Conservation (phyloP, 2,888 invertebrate species). For the Eledona agricola region DNA sequence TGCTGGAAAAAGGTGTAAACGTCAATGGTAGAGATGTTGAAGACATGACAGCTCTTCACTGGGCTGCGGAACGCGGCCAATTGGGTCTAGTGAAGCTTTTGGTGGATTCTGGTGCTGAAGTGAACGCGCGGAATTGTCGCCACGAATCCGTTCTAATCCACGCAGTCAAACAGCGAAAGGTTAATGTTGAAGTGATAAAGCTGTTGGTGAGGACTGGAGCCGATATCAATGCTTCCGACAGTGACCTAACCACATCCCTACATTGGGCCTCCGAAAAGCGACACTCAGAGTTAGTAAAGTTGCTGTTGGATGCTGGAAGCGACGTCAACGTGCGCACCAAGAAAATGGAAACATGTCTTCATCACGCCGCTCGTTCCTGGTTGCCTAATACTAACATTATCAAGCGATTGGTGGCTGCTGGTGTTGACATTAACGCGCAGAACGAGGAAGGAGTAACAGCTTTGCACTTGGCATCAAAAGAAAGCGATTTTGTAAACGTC, state of each 20-base stretch:
- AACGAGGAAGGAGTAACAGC: not conserved
- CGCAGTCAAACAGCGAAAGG: constrained; percentile 1
- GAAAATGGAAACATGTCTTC: not conserved
- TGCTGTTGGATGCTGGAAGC: not conserved
- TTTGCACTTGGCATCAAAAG: constrained; percentile 1
- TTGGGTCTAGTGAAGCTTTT: not conserved
- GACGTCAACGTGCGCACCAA: not conserved
- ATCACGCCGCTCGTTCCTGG: not conserved
- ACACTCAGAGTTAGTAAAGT: constrained; percentile 4
- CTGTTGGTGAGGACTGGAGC: not conserved
- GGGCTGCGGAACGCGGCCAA: not conserved
- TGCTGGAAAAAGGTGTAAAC: not conserved
- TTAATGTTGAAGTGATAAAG: not conserved
- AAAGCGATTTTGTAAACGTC: constrained; percentile 1
- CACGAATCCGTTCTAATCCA: constrained; percentile 1
- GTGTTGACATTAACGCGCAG: not conserved
- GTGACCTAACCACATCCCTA: not conserved
- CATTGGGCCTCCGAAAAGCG: not conserved
- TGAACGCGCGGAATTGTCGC: not conserved
- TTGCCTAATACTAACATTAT: not conserved
- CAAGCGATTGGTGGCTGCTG: not conserved
- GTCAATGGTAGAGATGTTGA: not conserved
- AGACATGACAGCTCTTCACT: constrained; percentile 2
- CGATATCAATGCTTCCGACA: not conserved
- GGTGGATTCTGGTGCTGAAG: not conserved